Percentiles rank a stretch among this genome's conserved stretches.
Evolutionary conservation across 1,140 invertebrate genomes (phyloP).

Genomic region (Linepithema humile): DNA sequence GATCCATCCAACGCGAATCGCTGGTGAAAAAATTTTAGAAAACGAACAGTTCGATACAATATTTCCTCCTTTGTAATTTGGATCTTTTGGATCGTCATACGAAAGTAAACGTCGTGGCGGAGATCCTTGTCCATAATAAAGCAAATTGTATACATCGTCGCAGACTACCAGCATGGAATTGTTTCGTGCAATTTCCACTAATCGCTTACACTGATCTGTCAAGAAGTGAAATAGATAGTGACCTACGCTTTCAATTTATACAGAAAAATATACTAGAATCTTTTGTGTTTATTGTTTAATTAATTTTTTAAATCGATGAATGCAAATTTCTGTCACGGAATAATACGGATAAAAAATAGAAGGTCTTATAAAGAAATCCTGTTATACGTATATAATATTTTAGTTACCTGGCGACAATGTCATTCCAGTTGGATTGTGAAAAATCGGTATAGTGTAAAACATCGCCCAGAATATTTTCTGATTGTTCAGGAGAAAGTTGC

Average conservation of each 20-base stretch:
- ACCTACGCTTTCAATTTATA: neutral
- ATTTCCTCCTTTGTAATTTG: slow-evolving; percentile 83
- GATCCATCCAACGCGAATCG: slow-evolving; percentile 88
- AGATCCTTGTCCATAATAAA: slow-evolving; percentile 84
- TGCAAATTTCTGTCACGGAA: neutral
- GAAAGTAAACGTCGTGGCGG: slow-evolving; percentile 85
- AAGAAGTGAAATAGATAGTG: slow-evolving; percentile 42
- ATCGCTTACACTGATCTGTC: slow-evolving; percentile 81
- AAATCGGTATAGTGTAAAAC: slow-evolving; percentile 88
- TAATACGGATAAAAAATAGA: no score
- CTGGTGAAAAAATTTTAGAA: slow-evolving; percentile 88
- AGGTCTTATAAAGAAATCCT: neutral
- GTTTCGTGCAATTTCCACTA: slow-evolving; percentile 85
- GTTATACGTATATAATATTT: slow-evolving; percentile 54
- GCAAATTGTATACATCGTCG: slow-evolving; percentile 89
- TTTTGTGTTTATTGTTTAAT: neutral
- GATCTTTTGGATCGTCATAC: slow-evolving; percentile 84
- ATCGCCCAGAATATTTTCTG: slow-evolving; percentile 86
- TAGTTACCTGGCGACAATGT: slow-evolving; percentile 82
- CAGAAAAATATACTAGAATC: neutral
- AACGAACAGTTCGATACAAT: slow-evolving; percentile 89
- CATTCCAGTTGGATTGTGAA: slow-evolving; percentile 88
- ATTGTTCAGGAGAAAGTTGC: slow-evolving; percentile 73
- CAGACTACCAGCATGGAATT: slow-evolving; percentile 86
- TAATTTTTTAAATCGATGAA: neutral